Evolutionary conservation across 2,797 vertebrate species (phyloP), one percentile per base, ranked within the genome.

Genomic region (Merluccius polli): DNA sequence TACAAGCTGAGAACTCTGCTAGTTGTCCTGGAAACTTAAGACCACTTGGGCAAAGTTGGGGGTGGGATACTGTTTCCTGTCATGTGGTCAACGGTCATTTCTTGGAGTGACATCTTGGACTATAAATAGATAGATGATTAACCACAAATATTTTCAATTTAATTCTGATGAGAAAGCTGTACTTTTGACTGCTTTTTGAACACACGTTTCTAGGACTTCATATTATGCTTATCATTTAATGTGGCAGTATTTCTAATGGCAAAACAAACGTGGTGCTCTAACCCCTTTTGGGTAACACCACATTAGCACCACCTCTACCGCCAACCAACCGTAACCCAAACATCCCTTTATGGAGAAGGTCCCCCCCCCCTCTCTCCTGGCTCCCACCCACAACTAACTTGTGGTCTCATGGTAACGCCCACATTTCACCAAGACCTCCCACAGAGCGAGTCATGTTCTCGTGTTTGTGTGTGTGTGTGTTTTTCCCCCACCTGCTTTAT

Each of bases 31-130:
- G 52, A n/a, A 59, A 59, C 52, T 59, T 24, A 24, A 59, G 52
- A 59, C 21, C 52, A n/a, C 52, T 24, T 16, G n/a, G 59, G 24
- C 2, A 27, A 11, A 3, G 11, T 27, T n/a, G 52, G 52, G 9
- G 59, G n/a, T 65, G 59, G 59, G 59, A 65, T 59, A 59, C 52
- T n/a, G n/a, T 59, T 59, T 59, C 52, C 52, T 24, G 52, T 59
- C 52, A 59, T 59, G 52, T 59, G 52, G 24, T 65, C 59, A 3
- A 10, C 8, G 10, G 24, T 65, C 59, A 65, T 9, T 27, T 27
- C 59, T 27, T 12, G 21, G 10, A 65, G 24, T 3, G 24, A 65
- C 59, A 65, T 65, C n/a, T 65, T 24, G 24, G 59, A 27, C 59
- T 65, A 65, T 65, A 65, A 65, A 65, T 65, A 65, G 59, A 27